A percentile compares a stretch with the other conserved stretches of the same genome.
Conservation (phyloP, 2,113 vertebrate genomes). For the Oenanthe oenanthe region DNA sequence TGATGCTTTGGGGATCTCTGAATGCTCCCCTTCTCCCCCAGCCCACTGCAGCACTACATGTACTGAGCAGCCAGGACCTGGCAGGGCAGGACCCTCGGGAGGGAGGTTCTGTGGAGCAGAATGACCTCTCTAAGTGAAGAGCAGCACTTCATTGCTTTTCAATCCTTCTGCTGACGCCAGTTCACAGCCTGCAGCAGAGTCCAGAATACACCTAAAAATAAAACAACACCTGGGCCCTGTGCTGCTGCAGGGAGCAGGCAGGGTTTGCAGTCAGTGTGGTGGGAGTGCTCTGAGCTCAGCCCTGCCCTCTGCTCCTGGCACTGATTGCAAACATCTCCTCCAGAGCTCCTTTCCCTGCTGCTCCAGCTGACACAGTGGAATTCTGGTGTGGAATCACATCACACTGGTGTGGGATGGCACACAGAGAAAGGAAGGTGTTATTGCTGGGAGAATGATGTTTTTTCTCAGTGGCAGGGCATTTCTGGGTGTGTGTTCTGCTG, state of each 20-base stretch:
- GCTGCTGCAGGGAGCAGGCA: constrained; percentile 2
- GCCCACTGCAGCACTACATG: accelerated
- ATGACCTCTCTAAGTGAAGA: neutral
- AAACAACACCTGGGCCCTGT: neutral
- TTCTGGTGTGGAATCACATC: neutral
- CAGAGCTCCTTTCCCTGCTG: neutral
- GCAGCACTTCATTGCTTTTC: neutral
- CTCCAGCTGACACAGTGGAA: neutral
- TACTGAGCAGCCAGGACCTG: neutral
- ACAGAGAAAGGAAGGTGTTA: neutral
- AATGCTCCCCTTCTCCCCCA: neutral
- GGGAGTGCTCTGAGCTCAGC: neutral
- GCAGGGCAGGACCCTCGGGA: neutral
- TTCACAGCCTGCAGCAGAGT: neutral
- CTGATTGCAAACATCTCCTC: neutral
- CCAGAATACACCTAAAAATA: constrained; percentile 38
- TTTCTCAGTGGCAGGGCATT: neutral
- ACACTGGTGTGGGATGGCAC: neutral
- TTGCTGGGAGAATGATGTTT: neutral
- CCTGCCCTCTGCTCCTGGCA: neutral
- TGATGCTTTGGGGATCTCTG: accelerated
- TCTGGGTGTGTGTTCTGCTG: neutral
- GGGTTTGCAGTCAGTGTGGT: neutral
- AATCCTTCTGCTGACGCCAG: neutral
- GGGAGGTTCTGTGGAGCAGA: neutral